Conservation (phyloP, 2,113 vertebrate species). For the Lamprologus ornatipinnis region DNA sequence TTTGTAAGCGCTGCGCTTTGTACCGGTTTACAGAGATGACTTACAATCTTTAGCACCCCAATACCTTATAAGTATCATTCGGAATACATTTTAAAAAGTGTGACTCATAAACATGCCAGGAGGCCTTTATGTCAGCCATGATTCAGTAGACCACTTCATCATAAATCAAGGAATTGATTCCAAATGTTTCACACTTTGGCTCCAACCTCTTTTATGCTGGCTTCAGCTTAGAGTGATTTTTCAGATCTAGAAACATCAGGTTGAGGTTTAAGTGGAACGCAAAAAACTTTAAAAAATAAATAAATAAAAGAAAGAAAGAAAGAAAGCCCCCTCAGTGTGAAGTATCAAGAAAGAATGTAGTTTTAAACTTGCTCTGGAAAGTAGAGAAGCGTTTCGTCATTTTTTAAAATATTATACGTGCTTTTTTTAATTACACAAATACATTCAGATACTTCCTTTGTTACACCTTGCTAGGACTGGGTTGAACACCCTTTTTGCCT, state of each 20-base stretch:
- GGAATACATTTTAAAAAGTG: not conserved
- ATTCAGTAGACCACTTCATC: not conserved
- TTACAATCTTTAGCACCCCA: not conserved
- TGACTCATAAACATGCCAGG: not conserved
- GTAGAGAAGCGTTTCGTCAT: accelerated
- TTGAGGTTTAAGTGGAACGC: not conserved
- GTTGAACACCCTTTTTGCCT: not conserved
- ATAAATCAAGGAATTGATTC: not conserved
- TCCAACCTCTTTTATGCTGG: not conserved
- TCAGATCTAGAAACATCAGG: not conserved
- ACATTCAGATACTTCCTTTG: not conserved
- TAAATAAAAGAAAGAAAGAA: not conserved
- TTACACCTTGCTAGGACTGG: not conserved
- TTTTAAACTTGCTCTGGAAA: not conserved
- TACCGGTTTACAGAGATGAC: not conserved
- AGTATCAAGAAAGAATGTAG: not conserved
- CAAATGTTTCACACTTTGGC: not conserved
- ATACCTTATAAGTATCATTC: not conserved
- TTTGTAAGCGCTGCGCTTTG: not conserved
- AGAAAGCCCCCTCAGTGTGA: not conserved
- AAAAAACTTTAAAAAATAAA: not conserved
- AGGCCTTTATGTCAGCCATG: not conserved
- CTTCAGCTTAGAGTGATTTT: not conserved
- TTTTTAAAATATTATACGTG: not conserved
- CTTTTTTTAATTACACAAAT: not conserved